Base-by-base conservation (phyloP, 2,888 invertebrate genomes). In the Argyra leucocephala region DNA sequence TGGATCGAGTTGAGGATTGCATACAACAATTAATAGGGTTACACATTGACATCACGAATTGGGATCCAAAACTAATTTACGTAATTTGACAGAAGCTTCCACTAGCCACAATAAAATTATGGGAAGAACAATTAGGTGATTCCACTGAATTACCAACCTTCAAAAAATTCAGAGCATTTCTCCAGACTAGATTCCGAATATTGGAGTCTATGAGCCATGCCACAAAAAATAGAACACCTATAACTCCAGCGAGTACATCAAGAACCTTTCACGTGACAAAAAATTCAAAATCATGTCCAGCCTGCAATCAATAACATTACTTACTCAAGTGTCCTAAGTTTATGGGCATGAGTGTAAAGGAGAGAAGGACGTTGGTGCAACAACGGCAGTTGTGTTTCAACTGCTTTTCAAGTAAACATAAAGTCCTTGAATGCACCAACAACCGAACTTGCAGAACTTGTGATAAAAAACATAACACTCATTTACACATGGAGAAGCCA, bases 201-300 rank as follows among this genome's bases (percentile, higher is more conserved):
- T 26, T 26, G 7, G 26, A 26, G 7, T 26, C n/a, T n/a, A n/a
- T n/a, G n/a, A n/a, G 26, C 26, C 5, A 6, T 26, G 4, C 26
- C 7, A 26, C 5, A 4, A 26, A 4, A 26, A 6, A 6, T 6
- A 7, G 26, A 26, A 26, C 62, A 69, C 63, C 57, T 66, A 68
- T 68, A 67, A 69, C 68, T 68, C 68, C 68, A 68, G 64, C 67
- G 68, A 66, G 66, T 69, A 69, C 67, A 66, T 61, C 63, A 67
- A 37, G 37, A 63, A 22, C 62, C 21, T 48, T 22, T 15, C 57
- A 62, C 26, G 37, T 37, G 22, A n/a, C 22, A 26, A 22, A 37
- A 3, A 62, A 36, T n/a, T 15, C 12, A 48, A 23, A 63, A 48
- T 4, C 26, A 26, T 63, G 62, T 57, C 62, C 62, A 48, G 62